Percentiles rank a stretch among this genome's conserved stretches.
Conservation (phyloP, 2,797 vertebrate species). For the Ciconia nigra region DNA sequence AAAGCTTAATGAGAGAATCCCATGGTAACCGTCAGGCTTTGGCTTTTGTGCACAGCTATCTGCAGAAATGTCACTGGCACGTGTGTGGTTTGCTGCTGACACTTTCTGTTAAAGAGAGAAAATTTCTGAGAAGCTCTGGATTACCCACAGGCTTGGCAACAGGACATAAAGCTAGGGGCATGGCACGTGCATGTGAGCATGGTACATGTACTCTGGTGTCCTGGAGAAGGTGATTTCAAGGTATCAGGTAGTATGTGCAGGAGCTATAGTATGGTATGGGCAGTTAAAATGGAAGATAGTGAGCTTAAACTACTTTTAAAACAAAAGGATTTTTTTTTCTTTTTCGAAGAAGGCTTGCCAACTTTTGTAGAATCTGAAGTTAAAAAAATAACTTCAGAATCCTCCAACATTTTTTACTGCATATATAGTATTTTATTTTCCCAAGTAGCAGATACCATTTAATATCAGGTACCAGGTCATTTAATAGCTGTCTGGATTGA, state of each 20-base stretch:
- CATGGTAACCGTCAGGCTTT: not conserved
- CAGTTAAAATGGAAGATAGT: not conserved
- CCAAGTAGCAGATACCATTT: not conserved
- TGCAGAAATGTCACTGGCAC: not conserved
- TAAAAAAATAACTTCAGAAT: not conserved
- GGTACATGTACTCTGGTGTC: not conserved
- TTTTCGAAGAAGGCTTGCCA: not conserved
- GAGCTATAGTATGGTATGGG: not conserved
- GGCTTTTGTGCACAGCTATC: not conserved
- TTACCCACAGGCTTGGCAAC: not conserved
- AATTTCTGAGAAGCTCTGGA: not conserved
- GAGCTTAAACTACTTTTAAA: not conserved
- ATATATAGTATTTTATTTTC: not conserved
- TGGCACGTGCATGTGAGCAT: accelerated
- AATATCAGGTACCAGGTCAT: not conserved
- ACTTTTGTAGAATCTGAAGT: not conserved
- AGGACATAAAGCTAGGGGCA: not conserved
- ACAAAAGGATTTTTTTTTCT: not conserved
- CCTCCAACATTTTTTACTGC: not conserved
- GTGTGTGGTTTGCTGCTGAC: not conserved
- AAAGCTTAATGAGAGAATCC: constrained; percentile 24
- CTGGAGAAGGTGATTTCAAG: not conserved
- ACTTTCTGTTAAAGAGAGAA: not conserved
- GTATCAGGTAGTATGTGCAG: not conserved
- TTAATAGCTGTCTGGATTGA: not conserved